These are phyloP conservation scores for Corythoichthys intestinalis DNA, from an alignment of 2,113 vertebrate species.

Conservation along the genomic window DNA sequence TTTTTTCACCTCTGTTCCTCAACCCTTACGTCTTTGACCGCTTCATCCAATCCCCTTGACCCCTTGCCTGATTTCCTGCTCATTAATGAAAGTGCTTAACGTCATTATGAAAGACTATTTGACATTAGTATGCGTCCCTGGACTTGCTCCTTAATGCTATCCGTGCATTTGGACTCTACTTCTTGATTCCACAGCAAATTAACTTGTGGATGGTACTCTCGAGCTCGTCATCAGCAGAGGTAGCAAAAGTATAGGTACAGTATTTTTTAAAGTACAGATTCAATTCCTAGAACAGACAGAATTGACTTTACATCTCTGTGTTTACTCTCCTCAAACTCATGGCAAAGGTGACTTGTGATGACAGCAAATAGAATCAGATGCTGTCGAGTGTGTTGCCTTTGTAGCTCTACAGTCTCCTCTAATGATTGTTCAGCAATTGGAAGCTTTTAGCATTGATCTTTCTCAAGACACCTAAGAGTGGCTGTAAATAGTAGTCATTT, in stretches of 20 bases:
- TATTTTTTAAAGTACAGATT: neutral
- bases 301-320: no score
- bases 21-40: neutral
- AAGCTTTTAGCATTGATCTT: slow-evolving; percentile 24
- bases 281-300: no score
- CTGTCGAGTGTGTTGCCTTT: neutral
- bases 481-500: slow-evolving; percentile 22
- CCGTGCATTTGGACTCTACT: neutral
- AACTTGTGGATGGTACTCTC: neutral
- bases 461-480: slow-evolving; percentile 36
- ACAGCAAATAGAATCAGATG: neutral
- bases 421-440: slow-evolving; percentile 26
- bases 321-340: no score
- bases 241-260: neutral
- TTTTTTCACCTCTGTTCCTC: neutral
- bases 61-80: neutral
- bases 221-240: neutral
- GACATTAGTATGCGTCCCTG: neutral
- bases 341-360: neutral
- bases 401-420: neutral
- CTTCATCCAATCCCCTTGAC: neutral
- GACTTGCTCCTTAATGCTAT: neutral
- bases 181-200: neutral
- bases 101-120: neutral
- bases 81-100: neutral